phyloP scores from a whole-genome alignment of 2,113 vertebrate genomes.

The Hippoglossus stenolepis region DNA sequence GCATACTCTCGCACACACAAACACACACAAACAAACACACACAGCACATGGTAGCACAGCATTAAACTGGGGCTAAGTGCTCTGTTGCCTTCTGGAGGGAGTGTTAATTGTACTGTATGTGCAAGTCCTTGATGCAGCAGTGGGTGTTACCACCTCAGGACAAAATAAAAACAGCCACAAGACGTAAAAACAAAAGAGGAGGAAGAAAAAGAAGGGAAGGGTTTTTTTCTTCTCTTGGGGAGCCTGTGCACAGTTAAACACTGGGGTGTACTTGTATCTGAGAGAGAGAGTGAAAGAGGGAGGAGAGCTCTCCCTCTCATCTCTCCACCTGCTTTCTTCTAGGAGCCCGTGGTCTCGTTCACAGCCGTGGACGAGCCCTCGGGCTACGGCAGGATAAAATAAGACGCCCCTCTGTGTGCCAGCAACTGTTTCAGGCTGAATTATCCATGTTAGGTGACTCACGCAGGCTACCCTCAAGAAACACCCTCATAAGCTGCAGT shows the following conservation, averaged over 20 bases:
- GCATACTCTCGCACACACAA: too few relatives aligned
- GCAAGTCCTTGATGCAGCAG: conserved; percentile 18
- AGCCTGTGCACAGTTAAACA: too few relatives aligned
- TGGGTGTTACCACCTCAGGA: conserved; percentile 30
- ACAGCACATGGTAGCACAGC: not conserved
- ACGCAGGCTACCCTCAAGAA: conserved; percentile 36
- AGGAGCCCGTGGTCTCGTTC: conserved; percentile 51
- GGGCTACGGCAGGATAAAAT: conserved; percentile 57
- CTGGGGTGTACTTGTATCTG: too few relatives aligned
- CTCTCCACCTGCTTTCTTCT: conserved; percentile 14
- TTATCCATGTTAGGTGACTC: conserved; percentile 68
- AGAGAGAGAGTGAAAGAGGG: not conserved
- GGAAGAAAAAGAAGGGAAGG: not conserved
- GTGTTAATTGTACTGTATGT: not conserved
- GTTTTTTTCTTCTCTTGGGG: conserved; percentile 20
- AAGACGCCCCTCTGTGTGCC: conserved; percentile 45
- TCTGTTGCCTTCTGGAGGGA: conserved; percentile 11
- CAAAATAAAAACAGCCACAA: conserved; percentile 4
- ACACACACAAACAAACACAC: not conserved
- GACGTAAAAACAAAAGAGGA: not conserved
- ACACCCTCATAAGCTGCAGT: conserved; percentile 25
- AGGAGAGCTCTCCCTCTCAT: not conserved
- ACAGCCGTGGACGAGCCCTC: conserved; percentile 36
- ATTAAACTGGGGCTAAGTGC: conserved; percentile 1
- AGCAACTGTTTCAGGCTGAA: conserved; percentile 59